A percentile compares a stretch with the other conserved stretches of the same genome.
phyloP scores from a whole-genome alignment of 2,888 invertebrate species.

The Oscheius sp. region DNA sequence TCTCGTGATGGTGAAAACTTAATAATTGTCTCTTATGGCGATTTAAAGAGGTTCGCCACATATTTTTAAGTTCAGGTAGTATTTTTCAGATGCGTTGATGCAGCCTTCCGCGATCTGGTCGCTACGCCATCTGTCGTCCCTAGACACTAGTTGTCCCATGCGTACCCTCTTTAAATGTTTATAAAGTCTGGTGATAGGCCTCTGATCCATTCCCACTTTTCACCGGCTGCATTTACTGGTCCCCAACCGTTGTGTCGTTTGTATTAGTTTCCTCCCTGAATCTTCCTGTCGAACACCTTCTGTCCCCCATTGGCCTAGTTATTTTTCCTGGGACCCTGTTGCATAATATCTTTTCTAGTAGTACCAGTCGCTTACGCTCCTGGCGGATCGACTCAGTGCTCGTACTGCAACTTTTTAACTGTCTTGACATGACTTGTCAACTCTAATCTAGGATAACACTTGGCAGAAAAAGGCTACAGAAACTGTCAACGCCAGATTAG shows the following conservation, averaged over 20 bases:
- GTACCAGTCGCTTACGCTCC: too few species aligned
- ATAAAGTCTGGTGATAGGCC: background rate
- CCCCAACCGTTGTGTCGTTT: conserved; percentile 19
- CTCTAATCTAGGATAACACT: too few species aligned
- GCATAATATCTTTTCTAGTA: background rate
- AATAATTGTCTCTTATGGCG: conserved; percentile 92
- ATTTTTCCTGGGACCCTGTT: background rate
- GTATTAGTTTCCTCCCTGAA: conserved; percentile 6
- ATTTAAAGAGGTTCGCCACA: conserved; percentile 84
- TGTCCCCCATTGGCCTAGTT: background rate
- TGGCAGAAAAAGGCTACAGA: too few species aligned
- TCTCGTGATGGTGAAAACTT: conserved; percentile 96
- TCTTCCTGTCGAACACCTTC: background rate
- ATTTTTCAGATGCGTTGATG: conserved; percentile 53
- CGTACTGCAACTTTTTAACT: too few species aligned
- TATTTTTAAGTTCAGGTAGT: background rate
- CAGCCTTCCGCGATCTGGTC: conserved; percentile 52
- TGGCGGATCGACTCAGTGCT: too few species aligned
- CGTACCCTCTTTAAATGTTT: background rate
- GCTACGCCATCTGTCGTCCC: conserved; percentile 12
- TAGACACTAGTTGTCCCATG: conserved; percentile 9
- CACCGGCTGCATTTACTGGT: conserved; percentile 22
- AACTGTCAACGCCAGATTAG: too few species aligned
- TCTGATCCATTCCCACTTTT: conserved; percentile 11
- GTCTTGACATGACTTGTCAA: too few species aligned